Evolutionary conservation across 2,888 invertebrate genomes (phyloP).

Genomic region (Silvanus unidentatus): DNA sequence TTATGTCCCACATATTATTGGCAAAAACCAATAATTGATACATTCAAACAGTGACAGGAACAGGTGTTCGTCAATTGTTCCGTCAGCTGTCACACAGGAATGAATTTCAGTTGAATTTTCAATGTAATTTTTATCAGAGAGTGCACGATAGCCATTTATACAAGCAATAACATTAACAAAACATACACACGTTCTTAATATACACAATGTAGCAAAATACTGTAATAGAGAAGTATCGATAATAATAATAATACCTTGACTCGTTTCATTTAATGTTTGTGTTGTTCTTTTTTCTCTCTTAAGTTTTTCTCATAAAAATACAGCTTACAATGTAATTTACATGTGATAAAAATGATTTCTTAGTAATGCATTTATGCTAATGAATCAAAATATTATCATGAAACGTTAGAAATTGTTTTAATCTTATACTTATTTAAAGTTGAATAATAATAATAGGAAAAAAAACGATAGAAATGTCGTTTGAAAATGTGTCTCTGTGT

Average conservation of each 20-base stretch:
- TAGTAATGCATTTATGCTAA: constrained; percentile 15
- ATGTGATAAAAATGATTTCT: constrained; percentile 18
- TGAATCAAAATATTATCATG: constrained; percentile 27
- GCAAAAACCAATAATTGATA: constrained; percentile 1
- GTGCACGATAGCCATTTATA: too few species aligned
- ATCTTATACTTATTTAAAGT: constrained; percentile 14
- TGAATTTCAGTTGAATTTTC: neutral
- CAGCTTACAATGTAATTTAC: constrained; percentile 20
- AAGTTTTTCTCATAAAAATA: constrained; percentile 9
- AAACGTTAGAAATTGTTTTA: constrained; percentile 27
- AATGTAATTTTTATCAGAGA: neutral
- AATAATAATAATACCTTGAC: neutral
- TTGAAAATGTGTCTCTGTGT: neutral
- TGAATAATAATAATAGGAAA: too few species aligned
- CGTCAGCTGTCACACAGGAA: constrained; percentile 19
- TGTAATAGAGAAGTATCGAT: constrained; percentile 1
- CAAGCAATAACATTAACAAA: neutral
- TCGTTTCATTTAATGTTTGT: neutral
- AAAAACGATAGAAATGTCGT: neutral
- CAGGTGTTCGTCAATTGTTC: constrained; percentile 24
- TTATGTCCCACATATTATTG: neutral
- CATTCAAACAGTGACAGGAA: constrained; percentile 12
- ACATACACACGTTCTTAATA: neutral
- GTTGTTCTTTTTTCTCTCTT: neutral
- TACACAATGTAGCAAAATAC: neutral